Evolutionary conservation across 2,888 invertebrate genomes (phyloP).

Genomic region (Diadegma fenestrale): DNA sequence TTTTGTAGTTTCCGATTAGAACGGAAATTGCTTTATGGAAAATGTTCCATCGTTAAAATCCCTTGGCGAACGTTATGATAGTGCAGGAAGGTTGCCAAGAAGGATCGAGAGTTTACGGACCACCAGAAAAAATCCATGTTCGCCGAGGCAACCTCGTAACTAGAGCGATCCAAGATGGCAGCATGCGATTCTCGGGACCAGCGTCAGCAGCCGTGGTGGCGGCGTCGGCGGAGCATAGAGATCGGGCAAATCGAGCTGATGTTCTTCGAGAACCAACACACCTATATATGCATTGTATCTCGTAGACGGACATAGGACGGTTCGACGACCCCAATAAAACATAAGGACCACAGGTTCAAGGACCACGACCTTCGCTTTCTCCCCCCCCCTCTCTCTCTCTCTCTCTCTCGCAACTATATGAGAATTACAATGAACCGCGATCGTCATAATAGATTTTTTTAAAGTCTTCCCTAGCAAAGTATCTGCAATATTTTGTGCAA

Average conservation of each 20-base stretch:
- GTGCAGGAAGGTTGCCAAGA: slow-evolving; percentile 46
- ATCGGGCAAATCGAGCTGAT: slow-evolving; percentile 61
- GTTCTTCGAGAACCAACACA: slow-evolving; percentile 53
- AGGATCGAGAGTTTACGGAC: slow-evolving; percentile 49
- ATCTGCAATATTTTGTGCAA: neutral
- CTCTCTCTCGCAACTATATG: slow-evolving; percentile 21
- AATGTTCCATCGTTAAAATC: slow-evolving; percentile 63
- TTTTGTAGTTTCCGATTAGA: slow-evolving; percentile 7
- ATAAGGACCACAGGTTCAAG: slow-evolving; percentile 73
- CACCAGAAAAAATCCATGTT: slow-evolving; percentile 64
- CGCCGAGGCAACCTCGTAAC: slow-evolving; percentile 65
- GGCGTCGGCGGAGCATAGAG: slow-evolving; percentile 40
- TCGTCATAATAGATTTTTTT: slow-evolving; percentile 6
- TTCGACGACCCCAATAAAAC: slow-evolving; percentile 71
- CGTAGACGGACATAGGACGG: slow-evolving; percentile 63
- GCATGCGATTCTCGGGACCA: slow-evolving; percentile 40
- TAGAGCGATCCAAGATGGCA: slow-evolving; percentile 74
- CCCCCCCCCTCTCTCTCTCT: slow-evolving; percentile 8
- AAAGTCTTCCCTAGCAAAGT: neutral
- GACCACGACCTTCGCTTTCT: slow-evolving; percentile 69
- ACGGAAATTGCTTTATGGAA: slow-evolving; percentile 19
- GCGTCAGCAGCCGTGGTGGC: slow-evolving; percentile 33
- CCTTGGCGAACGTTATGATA: slow-evolving; percentile 64
- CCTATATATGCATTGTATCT: slow-evolving; percentile 25
- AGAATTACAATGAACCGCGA: slow-evolving; percentile 40